A percentile compares a stretch with the other conserved stretches of the same genome.
Conservation (phyloP, 2,113 vertebrate genomes). For the Hirundichthys speculiger region DNA sequence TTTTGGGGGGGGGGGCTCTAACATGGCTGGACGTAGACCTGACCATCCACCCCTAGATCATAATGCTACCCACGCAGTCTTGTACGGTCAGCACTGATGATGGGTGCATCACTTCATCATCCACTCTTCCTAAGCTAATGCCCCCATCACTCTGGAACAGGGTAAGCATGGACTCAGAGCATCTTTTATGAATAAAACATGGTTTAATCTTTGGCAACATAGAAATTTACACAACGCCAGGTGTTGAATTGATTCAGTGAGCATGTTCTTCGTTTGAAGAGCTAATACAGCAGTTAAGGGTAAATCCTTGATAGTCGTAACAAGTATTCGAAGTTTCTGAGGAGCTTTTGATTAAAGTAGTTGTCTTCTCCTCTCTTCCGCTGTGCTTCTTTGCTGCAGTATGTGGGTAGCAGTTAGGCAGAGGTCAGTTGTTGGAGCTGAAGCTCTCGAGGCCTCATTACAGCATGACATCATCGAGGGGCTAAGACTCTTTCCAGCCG, state of each 20-base stretch:
- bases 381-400: conserved; percentile 13
- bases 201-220: too few relatives aligned
- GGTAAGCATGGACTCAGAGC: too few relatives aligned
- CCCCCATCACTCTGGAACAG: too few relatives aligned
- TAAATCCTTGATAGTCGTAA: conserved; percentile 41
- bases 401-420: conserved; percentile 16
- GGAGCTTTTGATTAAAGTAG: conserved; percentile 19
- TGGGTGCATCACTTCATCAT: too few relatives aligned
- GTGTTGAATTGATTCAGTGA: conserved; percentile 42
- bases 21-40: too few relatives aligned
- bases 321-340: conserved; percentile 17
- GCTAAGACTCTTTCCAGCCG: conserved; percentile 1
- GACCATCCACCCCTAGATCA: too few relatives aligned
- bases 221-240: too few relatives aligned
- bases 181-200: too few relatives aligned
- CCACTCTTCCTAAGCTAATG: too few relatives aligned
- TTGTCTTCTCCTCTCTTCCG: conserved; percentile 11
- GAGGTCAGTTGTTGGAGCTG: conserved; percentile 33
- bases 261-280: conserved; percentile 55
- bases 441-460: conserved; percentile 61
- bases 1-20: too few relatives aligned
- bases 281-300: conserved; percentile 26
- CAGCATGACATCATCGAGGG: conserved; percentile 38
- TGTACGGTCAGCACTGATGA: too few relatives aligned
- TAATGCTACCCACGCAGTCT: too few relatives aligned